phyloP scores from a whole-genome alignment of 2,888 invertebrate genomes.

The Oxyscelio sp. region DNA sequence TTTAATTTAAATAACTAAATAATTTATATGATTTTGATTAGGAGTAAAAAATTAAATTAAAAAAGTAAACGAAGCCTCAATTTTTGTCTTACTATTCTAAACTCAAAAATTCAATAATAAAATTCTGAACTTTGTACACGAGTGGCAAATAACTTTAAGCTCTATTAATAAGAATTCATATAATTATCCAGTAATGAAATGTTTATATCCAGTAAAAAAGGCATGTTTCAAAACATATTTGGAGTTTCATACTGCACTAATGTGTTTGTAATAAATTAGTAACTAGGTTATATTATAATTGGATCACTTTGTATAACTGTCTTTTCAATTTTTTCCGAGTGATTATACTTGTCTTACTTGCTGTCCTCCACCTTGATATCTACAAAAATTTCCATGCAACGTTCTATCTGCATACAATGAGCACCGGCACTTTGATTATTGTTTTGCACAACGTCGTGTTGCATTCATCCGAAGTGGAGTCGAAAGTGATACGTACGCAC shows the following conservation, averaged over 20 bases:
- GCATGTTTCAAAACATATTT: conserved; percentile 22
- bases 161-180: too few relatives aligned
- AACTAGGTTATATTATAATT: conserved; percentile 39
- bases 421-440: conserved; percentile 42
- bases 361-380: background rate
- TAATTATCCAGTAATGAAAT: too few relatives aligned
- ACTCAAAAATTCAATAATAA: too few relatives aligned
- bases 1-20: too few relatives aligned
- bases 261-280: conserved; percentile 53
- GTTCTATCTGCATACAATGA: conserved; percentile 64
- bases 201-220: too few relatives aligned
- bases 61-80: too few relatives aligned
- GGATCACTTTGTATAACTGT: conserved; percentile 43
- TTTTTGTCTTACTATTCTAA: too few relatives aligned
- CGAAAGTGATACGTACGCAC: conserved; percentile 48
- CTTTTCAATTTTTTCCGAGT: conserved; percentile 27
- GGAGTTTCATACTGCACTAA: conserved; percentile 43
- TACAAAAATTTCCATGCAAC: conserved; percentile 43
- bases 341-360: conserved; percentile 16
- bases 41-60: too few relatives aligned
- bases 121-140: too few relatives aligned
- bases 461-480: conserved; percentile 40
- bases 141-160: too few relatives aligned
- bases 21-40: too few relatives aligned
- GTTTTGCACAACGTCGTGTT: conserved; percentile 30